Evolutionary conservation across 2,888 invertebrate species (phyloP).

Genomic region (Rhamnusium bicolor): DNA sequence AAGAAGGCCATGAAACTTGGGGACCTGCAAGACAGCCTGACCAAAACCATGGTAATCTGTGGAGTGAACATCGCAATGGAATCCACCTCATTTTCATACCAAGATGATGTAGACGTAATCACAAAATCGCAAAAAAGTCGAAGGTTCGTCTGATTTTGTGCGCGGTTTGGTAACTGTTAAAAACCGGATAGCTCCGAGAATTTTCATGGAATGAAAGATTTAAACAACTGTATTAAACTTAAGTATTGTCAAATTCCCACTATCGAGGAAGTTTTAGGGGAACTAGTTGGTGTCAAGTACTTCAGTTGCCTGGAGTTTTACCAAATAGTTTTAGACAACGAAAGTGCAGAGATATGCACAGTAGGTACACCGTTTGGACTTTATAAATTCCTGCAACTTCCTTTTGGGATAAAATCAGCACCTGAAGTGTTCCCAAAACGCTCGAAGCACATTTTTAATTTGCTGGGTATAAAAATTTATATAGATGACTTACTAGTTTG

Average conservation of each 20-base stretch:
- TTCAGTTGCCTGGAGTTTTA: slow-evolving; percentile 30
- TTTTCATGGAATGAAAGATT: slow-evolving; percentile 15
- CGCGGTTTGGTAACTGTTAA: slow-evolving; percentile 48
- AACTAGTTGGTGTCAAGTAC: not conserved
- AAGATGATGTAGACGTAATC: not conserved
- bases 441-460: slow-evolving; percentile 50
- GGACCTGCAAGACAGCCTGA: not conserved
- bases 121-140: slow-evolving; percentile 45
- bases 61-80: slow-evolving; percentile 20
- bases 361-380: slow-evolving; percentile 56
- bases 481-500: slow-evolving; percentile 54
- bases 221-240: slow-evolving; percentile 22
- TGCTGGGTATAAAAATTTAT: slow-evolving; percentile 50
- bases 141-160: slow-evolving; percentile 48
- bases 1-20: not conserved
- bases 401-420: slow-evolving; percentile 52
- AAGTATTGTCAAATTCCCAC: slow-evolving; percentile 25
- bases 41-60: not conserved
- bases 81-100: not conserved
- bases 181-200: slow-evolving; percentile 28
- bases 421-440: slow-evolving; percentile 55
- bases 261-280: slow-evolving; percentile 19
- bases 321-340: slow-evolving; percentile 46
- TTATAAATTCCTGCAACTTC: slow-evolving; percentile 50
- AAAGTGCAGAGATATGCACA: slow-evolving; percentile 52